These are phyloP conservation scores for Saimiri boliviensis DNA, from an alignment of 2,113 vertebrate species.

Conservation along the genomic window DNA sequence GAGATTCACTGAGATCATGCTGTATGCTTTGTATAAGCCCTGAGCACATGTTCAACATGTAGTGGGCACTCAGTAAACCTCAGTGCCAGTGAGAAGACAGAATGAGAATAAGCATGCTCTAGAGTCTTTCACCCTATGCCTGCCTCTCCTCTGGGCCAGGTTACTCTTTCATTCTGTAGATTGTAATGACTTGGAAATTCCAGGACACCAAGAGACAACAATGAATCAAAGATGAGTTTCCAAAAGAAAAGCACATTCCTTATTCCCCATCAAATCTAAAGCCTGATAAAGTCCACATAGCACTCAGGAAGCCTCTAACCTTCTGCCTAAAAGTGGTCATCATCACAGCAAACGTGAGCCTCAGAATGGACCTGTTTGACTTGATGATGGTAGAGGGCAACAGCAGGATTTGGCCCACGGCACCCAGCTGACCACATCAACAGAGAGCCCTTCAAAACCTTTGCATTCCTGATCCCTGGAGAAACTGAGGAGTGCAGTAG, in stretches of 20 bases:
- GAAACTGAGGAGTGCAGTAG: neutral
- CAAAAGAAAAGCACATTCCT: neutral
- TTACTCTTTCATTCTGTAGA: neutral
- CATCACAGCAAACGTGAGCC: neutral
- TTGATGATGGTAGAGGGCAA: neutral
- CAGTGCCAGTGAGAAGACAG: neutral
- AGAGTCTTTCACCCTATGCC: neutral
- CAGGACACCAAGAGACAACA: neutral
- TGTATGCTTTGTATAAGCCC: neutral
- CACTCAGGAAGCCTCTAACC: neutral
- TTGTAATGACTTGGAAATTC: neutral
- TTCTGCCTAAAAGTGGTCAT: neutral
- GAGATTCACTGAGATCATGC: neutral
- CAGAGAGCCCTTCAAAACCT: neutral
- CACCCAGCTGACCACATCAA: neutral
- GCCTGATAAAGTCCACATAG: neutral
- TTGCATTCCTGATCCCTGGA: neutral
- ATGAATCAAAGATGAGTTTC: neutral
- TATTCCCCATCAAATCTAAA: neutral
- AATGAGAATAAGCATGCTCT: fast-evolving
- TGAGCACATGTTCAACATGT: neutral
- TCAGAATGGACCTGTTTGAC: neutral
- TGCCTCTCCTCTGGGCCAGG: neutral
- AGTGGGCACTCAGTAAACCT: neutral
- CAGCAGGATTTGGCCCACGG: neutral